Evolutionary conservation across 2,888 invertebrate species (phyloP).

Genomic region (Pandemis cinnamomeana): DNA sequence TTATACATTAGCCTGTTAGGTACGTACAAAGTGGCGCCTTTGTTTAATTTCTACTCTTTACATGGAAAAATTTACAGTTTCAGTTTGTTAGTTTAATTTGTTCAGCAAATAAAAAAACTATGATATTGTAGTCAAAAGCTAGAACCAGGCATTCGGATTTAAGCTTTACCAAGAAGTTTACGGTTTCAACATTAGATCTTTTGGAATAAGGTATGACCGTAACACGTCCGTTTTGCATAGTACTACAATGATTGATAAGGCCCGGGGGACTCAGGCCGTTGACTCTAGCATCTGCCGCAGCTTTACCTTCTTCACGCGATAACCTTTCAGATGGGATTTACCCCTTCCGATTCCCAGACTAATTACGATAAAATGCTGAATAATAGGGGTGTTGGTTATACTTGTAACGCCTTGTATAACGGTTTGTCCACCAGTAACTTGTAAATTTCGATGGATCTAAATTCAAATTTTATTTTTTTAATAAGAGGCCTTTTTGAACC

Average conservation of each 20-base stretch:
- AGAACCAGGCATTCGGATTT: no score
- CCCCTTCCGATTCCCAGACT: slow-evolving; percentile 20
- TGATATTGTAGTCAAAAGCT: no score
- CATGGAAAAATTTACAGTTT: no score
- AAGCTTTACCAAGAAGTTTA: neutral
- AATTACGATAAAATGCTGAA: slow-evolving; percentile 16
- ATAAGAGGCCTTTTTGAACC: no score
- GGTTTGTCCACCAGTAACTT: neutral
- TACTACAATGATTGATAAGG: neutral
- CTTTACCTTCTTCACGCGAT: slow-evolving; percentile 30
- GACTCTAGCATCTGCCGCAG: slow-evolving; percentile 15
- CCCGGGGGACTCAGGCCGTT: neutral
- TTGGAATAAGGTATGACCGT: slow-evolving; percentile 1
- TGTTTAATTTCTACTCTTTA: no score
- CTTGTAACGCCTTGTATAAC: neutral
- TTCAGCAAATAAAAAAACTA: no score
- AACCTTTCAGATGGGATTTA: slow-evolving; percentile 14
- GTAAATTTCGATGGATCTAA: neutral
- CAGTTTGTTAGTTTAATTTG: no score
- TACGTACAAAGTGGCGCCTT: no score
- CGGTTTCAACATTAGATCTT: neutral
- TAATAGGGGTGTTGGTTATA: neutral
- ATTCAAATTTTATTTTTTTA: no score
- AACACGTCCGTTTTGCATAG: slow-evolving; percentile 2
- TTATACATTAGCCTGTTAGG: no score